phyloP scores from a whole-genome alignment of 2,888 invertebrate species.

The Sepioteuthis lessoniana region DNA sequence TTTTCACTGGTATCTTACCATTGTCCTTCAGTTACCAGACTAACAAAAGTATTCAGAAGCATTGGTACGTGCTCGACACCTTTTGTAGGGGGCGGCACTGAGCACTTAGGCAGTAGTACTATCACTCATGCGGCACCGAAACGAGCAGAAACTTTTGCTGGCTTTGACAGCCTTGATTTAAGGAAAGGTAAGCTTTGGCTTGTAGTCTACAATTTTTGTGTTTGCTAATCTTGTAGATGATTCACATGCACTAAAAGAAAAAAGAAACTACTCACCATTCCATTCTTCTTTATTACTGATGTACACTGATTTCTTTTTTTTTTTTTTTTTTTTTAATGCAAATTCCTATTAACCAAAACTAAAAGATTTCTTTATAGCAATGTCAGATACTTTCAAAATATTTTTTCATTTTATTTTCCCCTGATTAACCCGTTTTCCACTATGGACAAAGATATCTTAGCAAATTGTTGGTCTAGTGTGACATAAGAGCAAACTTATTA shows the following conservation, averaged over 20 bases:
- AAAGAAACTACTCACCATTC: neutral
- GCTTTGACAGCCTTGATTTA: conserved; percentile 82
- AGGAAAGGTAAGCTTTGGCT: conserved; percentile 56
- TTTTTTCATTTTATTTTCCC: too few species aligned
- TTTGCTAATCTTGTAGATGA: neutral
- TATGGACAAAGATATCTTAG: too few species aligned
- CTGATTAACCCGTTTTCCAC: too few species aligned
- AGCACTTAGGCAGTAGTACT: conserved; percentile 89
- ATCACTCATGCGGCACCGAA: conserved; percentile 89
- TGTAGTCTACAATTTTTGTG: neutral
- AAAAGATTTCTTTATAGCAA: too few species aligned
- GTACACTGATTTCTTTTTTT: too few species aligned
- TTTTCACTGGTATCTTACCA: conserved; percentile 25
- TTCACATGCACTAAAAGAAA: neutral
- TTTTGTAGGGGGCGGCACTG: conserved; percentile 94
- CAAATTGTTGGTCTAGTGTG: too few species aligned
- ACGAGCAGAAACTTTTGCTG: conserved; percentile 95
- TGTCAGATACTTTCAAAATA: too few species aligned
- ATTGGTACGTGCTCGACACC: conserved; percentile 86
- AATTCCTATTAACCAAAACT: too few species aligned
- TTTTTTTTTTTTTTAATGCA: too few species aligned
- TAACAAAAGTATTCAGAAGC: conserved; percentile 71
- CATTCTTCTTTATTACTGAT: neutral
- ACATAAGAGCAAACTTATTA: too few species aligned
- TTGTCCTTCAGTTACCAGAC: conserved; percentile 68